Base-by-base conservation (phyloP, 2,888 invertebrate species). In the Hoplodrina ambigua region DNA sequence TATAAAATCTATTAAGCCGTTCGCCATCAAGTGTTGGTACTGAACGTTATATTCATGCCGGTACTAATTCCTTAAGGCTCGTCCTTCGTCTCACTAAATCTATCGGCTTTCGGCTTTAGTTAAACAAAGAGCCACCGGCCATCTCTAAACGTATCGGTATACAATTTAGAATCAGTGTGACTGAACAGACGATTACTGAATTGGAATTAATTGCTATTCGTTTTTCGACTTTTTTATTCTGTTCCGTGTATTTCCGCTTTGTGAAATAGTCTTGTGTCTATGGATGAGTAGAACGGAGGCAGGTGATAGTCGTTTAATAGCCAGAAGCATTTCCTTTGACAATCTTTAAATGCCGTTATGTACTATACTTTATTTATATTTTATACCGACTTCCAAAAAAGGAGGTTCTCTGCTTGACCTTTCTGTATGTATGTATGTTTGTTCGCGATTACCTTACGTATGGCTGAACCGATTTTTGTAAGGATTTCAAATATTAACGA, bases 51-150 rank as follows among this genome's bases (percentile, higher is more conserved):
- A 86, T 85, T 85, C 81, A 81, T 83, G 82, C 76, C 78, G 53
- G 60, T 83, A 83, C 84, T 85, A 85, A 87, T 85, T 81, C 83
- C 71, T 75, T 78, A 86, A 83, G 75, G 73, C 75, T 71, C 62
- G 73, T 69, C 73, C 75, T 72, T 72, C 72, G 67, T 77, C 71
- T 81, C 77, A 75, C 71, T 85, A 83, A 84, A 86, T 84, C 89
- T 82, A 80, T 79, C 77, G 77, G 86, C 83, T 86, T 87, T 78
- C 73, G 72, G 86, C 81, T 86, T 87, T 80, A 60, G 61, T 72
- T 44, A 71, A 84, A 86, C 84, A 82, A 82, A 83, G 84, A 85
- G 78, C 78, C 76, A 77, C 55, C 72, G 81, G 81, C 61, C 72
- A 75, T 65, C 72, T 70, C 82, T 83, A 82, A 83, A 75, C 68